Percentiles rank a stretch among this genome's conserved stretches.
These are phyloP conservation scores for Cartodere bifasciata DNA, from an alignment of 2,888 invertebrate species.

Conservation along the genomic window DNA sequence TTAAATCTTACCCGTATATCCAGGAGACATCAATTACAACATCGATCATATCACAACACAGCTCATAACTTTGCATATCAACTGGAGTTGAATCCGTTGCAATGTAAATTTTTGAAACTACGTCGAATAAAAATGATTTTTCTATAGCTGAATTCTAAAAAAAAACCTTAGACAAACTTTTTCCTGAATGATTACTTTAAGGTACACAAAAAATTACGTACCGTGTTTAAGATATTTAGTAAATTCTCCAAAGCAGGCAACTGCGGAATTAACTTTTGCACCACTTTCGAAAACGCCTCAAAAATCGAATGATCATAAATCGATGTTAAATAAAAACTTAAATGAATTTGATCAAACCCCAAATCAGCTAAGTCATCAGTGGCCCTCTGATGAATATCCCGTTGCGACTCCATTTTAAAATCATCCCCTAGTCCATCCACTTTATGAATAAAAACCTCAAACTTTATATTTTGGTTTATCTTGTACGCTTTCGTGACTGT, in stretches of 20 bases:
- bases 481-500: slow-evolving; percentile 92
- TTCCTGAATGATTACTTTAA: background rate
- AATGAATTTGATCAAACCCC: slow-evolving; percentile 70
- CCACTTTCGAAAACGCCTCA: slow-evolving; percentile 99
- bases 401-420: slow-evolving; percentile 96
- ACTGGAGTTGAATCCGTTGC: slow-evolving; percentile 99
- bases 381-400: slow-evolving; percentile 94
- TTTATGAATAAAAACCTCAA: slow-evolving; percentile 98
- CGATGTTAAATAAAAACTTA: slow-evolving; percentile 93
- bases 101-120: slow-evolving; percentile 97
- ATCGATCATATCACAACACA: slow-evolving; percentile 99
- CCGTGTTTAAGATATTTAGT: slow-evolving; percentile 93
- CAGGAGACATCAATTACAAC: slow-evolving; percentile 97
- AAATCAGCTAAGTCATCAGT: slow-evolving; percentile 89
- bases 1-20: slow-evolving; percentile 76
- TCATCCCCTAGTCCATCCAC: slow-evolving; percentile 98
- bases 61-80: slow-evolving; percentile 98
- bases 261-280: slow-evolving; percentile 96
- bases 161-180: slow-evolving; percentile 10
- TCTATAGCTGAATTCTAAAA: slow-evolving; percentile 96
- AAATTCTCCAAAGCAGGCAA: slow-evolving; percentile 94
- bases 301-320: slow-evolving; percentile 99
- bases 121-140: slow-evolving; percentile 98
- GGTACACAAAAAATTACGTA: slow-evolving; percentile 38
- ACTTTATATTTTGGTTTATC: slow-evolving; percentile 91